A percentile compares a stretch with the other conserved stretches of the same genome.
These are phyloP conservation scores for Drosophila quinaria DNA, from an alignment of 2,888 invertebrate genomes.

Conservation along the genomic window DNA sequence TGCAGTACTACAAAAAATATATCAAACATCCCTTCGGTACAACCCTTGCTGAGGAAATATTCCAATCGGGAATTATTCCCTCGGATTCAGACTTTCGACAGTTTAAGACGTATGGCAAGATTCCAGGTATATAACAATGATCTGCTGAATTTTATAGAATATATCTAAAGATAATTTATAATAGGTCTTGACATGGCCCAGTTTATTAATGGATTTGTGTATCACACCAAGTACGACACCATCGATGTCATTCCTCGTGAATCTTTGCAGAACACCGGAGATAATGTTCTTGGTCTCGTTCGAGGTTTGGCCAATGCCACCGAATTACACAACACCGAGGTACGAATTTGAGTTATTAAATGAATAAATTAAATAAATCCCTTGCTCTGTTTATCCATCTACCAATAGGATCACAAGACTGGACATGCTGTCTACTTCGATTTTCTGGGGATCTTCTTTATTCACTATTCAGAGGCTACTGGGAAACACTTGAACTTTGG, in stretches of 20 bases:
- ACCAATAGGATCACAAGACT: constrained; percentile 82
- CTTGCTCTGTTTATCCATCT: neutral
- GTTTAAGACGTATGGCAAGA: constrained; percentile 70
- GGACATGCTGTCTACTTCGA: constrained; percentile 90
- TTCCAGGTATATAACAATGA: constrained; percentile 30
- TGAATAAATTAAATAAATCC: neutral
- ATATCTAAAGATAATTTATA: neutral
- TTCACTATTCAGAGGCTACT: constrained; percentile 87
- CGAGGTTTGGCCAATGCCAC: constrained; percentile 85
- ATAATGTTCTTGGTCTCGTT: constrained; percentile 88
- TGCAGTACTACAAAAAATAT: constrained; percentile 85
- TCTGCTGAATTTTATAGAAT: neutral
- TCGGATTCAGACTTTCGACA: constrained; percentile 88
- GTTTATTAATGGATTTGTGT: constrained; percentile 90
- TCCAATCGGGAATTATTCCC: constrained; percentile 88
- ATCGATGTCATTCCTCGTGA: constrained; percentile 88
- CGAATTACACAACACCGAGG: constrained; percentile 75
- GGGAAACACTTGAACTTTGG: constrained; percentile 84
- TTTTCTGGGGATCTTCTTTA: constrained; percentile 89
- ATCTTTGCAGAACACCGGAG: constrained; percentile 90
- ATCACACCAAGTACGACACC: constrained; percentile 91
- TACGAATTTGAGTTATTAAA: constrained; percentile 29
- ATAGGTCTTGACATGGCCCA: constrained; percentile 92
- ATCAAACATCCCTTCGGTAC: constrained; percentile 88
- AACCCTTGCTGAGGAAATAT: constrained; percentile 88